Base-by-base conservation (phyloP, 2,888 invertebrate genomes). In the Tenthredo distinguenda region DNA sequence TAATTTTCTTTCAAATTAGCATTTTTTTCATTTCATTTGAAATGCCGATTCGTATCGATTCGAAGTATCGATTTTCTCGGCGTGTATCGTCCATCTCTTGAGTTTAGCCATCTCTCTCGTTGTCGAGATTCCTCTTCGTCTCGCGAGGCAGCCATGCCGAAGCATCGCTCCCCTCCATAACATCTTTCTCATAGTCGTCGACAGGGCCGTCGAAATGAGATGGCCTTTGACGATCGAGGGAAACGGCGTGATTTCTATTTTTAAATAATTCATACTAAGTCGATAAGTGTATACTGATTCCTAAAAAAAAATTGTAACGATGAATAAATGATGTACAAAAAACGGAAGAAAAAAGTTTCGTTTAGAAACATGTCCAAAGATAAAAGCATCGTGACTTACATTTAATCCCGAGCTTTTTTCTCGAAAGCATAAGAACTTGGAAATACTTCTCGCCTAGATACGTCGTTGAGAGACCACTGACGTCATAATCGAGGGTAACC, bases 391-490 rank as follows among this genome's bases (percentile, higher is more conserved):
- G 68, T 34, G 5, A 18, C 34, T 34, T 1, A 4, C 3, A 6
- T 68, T 34, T 6, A 34, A 31, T 68, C 7, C 1, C 34, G 1
- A 43, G 21, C 9, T 74, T 43, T 40, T 72, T 43, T 40, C 4
- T 4, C 7, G 0, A 12, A 43, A 87, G 87, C 89, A 89, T 89
- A 90, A 90, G 90, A 90, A 90, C 87, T 86, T 90, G 91, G 90
- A 88, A 83, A 81, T 12, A 86, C n/a, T 21, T 15, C 18, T 15
- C 2, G 50, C 10, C 7, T 21, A 26, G 58, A 4, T 89, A 90
- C 92, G 88, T 84, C 83, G 82, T 88, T 92, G 92, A 84, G 87
- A 86, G 87, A 88, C 87, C 88, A 89, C 82, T 91, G 91, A 91
- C 91, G 91, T 91, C 90, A 89, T 65, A 88, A 82, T 88, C 92